phyloP scores from a whole-genome alignment of 2,797 vertebrate genomes.

The Triplophysa yarkandensis region DNA sequence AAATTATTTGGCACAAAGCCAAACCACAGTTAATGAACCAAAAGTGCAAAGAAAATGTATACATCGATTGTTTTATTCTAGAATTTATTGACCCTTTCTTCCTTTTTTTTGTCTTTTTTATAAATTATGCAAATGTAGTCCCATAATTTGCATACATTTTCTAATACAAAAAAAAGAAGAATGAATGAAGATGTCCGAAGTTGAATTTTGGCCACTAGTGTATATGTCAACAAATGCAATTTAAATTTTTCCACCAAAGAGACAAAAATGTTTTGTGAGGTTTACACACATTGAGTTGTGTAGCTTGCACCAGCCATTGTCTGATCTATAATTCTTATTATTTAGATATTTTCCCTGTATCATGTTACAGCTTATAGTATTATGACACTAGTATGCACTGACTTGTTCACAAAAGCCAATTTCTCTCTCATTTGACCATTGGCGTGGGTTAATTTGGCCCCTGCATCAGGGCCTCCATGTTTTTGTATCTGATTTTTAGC shows the following conservation, averaged over 20 bases:
- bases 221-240: too few relatives aligned
- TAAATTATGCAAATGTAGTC: too few relatives aligned
- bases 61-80: too few relatives aligned
- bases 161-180: too few relatives aligned
- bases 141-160: too few relatives aligned
- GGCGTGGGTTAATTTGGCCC: not conserved
- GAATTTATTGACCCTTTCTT: too few relatives aligned
- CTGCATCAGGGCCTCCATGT: not conserved
- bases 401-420: not conserved
- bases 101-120: too few relatives aligned
- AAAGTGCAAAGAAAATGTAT: too few relatives aligned
- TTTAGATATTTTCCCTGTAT: not conserved
- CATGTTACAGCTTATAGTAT: not conserved
- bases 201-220: too few relatives aligned
- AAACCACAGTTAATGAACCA: too few relatives aligned
- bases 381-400: not conserved
- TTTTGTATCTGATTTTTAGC: not conserved
- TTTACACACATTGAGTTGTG: not conserved
- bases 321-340: not conserved
- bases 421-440: not conserved
- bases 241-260: not conserved
- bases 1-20: too few relatives aligned
- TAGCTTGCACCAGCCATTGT: not conserved
- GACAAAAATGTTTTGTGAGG: not conserved
- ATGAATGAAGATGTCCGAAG: too few relatives aligned